Percentiles rank a stretch among this genome's conserved stretches.
Evolutionary conservation across 2,888 invertebrate species (phyloP).

Genomic region (Drosophila stalkeri): DNA sequence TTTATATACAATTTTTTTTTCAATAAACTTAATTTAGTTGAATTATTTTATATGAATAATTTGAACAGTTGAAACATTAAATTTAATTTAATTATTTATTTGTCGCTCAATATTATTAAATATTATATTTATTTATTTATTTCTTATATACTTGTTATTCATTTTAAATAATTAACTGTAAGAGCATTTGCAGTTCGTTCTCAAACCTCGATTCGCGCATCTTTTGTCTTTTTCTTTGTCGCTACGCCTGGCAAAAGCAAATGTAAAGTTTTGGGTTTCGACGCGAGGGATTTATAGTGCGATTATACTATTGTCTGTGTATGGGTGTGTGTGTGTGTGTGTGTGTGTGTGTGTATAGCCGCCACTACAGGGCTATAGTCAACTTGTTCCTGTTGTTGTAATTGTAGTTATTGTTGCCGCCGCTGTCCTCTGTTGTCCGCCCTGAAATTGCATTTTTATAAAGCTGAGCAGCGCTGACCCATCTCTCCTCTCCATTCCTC

Average conservation of each 20-base stretch:
- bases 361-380: conserved; percentile 36
- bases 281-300: conserved; percentile 70
- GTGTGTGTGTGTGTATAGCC: conserved; percentile 32
- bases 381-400: conserved; percentile 22
- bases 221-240: conserved; percentile 51
- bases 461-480: conserved; percentile 53
- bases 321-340: conserved; percentile 12
- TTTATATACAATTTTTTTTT: too few relatives aligned
- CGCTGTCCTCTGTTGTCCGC: conserved; percentile 49
- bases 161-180: too few relatives aligned
- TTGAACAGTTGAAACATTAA: too few relatives aligned
- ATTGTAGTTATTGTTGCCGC: conserved; percentile 30
- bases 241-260: conserved; percentile 53
- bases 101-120: too few relatives aligned
- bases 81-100: too few relatives aligned
- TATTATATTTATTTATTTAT: too few relatives aligned
- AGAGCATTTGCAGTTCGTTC: conserved; percentile 21
- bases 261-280: conserved; percentile 70
- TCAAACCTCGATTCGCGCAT: not conserved
- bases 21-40: too few relatives aligned
- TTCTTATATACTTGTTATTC: too few relatives aligned
- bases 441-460: conserved; percentile 71
- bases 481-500: not conserved
- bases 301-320: conserved; percentile 62
- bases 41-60: too few relatives aligned